These are phyloP conservation scores for Agrotis clavis DNA, from an alignment of 2,888 invertebrate species.

Conservation along the genomic window DNA sequence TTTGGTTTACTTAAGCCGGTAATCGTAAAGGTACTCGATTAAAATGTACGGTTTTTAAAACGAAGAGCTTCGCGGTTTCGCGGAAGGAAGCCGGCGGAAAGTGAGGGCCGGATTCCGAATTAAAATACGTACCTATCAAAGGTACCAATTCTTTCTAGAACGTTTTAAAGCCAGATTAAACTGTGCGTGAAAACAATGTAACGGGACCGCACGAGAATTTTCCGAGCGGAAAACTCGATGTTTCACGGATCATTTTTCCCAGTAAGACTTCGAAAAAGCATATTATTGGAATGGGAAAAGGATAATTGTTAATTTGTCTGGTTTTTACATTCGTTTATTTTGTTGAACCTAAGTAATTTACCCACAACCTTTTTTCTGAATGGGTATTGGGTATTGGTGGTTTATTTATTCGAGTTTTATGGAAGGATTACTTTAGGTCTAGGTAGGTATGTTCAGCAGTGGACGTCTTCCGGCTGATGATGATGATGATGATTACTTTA, in stretches of 20 bases:
- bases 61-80: constrained; percentile 38
- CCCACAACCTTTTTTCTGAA: constrained; percentile 26
- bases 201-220: constrained; percentile 41
- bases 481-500: background rate
- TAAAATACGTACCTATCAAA: constrained; percentile 62
- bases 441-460: too few relatives aligned
- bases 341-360: constrained; percentile 4
- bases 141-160: constrained; percentile 56
- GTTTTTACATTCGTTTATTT: constrained; percentile 16
- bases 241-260: constrained; percentile 59
- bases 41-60: constrained; percentile 63
- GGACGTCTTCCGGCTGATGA: too few relatives aligned
- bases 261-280: constrained; percentile 44
- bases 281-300: constrained; percentile 29
- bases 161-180: constrained; percentile 68
- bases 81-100: too few relatives aligned
- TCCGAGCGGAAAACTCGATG: constrained; percentile 50
- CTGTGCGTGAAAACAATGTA: constrained; percentile 65
- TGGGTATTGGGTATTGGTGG: constrained; percentile 5
- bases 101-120: constrained; percentile 46
- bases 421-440: background rate
- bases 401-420: background rate
- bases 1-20: constrained; percentile 61
- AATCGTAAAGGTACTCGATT: constrained; percentile 62
- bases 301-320: constrained; percentile 29